Base-by-base conservation (phyloP, 2,888 invertebrate genomes). In the Rhyacophila evoluta region DNA sequence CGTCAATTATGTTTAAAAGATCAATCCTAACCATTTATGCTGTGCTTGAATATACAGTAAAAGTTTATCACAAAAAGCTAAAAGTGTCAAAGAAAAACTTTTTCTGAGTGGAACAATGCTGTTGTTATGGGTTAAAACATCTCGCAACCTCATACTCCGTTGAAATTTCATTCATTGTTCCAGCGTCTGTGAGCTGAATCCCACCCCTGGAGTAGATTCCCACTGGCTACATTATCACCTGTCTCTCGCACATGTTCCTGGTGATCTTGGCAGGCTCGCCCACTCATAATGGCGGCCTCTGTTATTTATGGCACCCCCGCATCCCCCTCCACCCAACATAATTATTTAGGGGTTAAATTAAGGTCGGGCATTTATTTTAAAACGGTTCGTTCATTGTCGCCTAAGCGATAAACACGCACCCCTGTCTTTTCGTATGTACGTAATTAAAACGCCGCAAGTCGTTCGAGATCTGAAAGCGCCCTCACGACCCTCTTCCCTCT, bases 321-420 rank as follows among this genome's bases (percentile, higher is more conserved):
- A 28, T 28, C 19, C 36, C 19, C 41, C 68, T 36, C 67, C 11
- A 5, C 75, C 69, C 75, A 10, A 29, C 41, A 76, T 77, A 80
- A 82, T 82, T 82, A 80, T 82, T 82, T 77, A 77, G 77, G 82
- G 82, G 82, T 82, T 82, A 75, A 82, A 82, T 79, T 80, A 80
- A 80, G 82, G 82, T 79, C 77, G 82, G 78, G 82, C 73, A 81
- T 80, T 79, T 80, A 79, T 82, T 82, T 81, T 81, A 80, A 81
- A 81, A 81, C 80, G 82, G 79, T 80, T 76, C 75, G 75, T 75
- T 80, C 79, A 80, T 81, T 82, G 79, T 80, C 80, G 80, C 75
- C 69, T 75, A 75, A 78, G 75, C 79, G 79, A 81, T 81, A 80
- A 72, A 72, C 73, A 27, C 72, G 72, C 33, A 39, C 75, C 27